Evolutionary conservation across 2,113 vertebrate genomes (phyloP).

Genomic region (Nycticryphes semicollaris): DNA sequence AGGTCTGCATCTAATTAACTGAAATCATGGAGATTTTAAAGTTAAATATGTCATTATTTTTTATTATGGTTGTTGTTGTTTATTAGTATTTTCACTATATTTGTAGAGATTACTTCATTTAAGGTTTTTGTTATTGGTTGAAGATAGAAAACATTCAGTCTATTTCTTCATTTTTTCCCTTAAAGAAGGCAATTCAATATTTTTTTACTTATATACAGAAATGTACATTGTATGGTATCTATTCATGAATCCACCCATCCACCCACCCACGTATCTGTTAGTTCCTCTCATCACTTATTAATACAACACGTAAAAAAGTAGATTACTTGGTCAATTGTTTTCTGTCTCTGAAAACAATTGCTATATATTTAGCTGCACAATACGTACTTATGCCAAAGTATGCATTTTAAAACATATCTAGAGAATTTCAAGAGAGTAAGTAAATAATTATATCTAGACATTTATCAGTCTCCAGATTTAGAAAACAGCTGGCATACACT

Average conservation of each 20-base stretch:
- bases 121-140: neutral
- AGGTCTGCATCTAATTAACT: neutral
- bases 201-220: neutral
- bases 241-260: neutral
- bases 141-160: neutral
- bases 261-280: neutral
- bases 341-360: neutral
- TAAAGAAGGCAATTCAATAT: neutral
- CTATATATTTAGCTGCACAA: neutral
- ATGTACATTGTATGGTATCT: neutral
- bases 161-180: neutral
- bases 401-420: neutral
- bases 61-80: neutral
- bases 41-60: neutral
- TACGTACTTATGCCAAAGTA: neutral
- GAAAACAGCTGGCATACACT: neutral
- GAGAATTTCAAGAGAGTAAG: neutral
- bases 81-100: neutral
- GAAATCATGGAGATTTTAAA: neutral
- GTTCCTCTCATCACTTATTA: neutral
- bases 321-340: neutral
- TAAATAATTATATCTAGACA: neutral
- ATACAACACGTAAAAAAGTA: neutral
- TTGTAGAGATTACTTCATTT: neutral
- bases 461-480: neutral